Evolutionary conservation across 1,140 invertebrate species (phyloP).

Genomic region (Argopecten irradians): DNA sequence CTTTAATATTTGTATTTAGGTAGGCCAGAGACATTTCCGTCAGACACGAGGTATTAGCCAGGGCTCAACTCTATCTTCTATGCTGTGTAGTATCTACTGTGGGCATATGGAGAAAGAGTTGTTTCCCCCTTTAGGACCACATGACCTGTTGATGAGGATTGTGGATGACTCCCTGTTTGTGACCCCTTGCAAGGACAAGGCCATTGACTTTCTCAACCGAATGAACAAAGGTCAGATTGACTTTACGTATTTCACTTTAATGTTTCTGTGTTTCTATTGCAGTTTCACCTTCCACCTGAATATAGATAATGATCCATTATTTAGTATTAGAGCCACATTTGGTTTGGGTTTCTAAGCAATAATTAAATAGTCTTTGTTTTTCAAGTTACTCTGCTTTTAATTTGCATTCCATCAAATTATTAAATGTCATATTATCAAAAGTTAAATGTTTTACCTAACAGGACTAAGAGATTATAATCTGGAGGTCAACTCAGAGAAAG

Average conservation of each 20-base stretch:
- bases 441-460: no score
- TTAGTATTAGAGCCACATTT: no score
- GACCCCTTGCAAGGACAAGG: constrained; percentile 58
- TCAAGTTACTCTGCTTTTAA: no score
- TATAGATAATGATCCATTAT: no score
- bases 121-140: constrained; percentile 33
- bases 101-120: constrained; percentile 58
- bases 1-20: constrained; percentile 44
- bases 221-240: constrained; percentile 57
- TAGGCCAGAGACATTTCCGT: constrained; percentile 58
- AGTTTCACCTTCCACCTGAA: no score
- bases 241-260: no score
- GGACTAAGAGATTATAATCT: not conserved
- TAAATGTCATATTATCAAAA: no score
- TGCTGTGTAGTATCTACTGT: constrained; percentile 65
- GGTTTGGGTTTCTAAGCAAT: no score
- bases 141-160: constrained; percentile 64
- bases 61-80: constrained; percentile 64
- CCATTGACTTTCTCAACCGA: constrained; percentile 50
- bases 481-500: not conserved
- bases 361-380: no score
- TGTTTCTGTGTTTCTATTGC: no score
- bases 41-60: constrained; percentile 63
- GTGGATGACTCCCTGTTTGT: constrained; percentile 68
- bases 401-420: no score